Base-by-base conservation (phyloP, 92 coral and sea anemone genomes). In the Siderastrea siderea region DNA sequence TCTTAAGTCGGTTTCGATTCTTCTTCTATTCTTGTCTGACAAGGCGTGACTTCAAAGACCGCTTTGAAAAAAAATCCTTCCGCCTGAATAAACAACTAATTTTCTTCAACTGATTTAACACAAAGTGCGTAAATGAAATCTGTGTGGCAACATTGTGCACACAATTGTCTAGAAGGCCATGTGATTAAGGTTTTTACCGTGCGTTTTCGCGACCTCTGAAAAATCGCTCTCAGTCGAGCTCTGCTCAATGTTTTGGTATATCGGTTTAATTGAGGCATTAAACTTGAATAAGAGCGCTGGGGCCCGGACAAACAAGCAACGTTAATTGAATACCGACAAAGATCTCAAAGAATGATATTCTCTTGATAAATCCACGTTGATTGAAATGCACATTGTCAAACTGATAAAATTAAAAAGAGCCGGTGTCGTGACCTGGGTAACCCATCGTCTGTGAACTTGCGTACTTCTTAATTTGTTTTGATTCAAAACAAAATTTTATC, bases 41-140 rank as follows among this genome's bases (percentile, higher is more conserved):
- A 74, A 72, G 80, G 87, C 87, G 80, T 84, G 80, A 84, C 87
- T 60, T 84, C 79, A 84, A 84, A 84, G 87, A 49, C 62, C 62
- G 57, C 87, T 73, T 84, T 84, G 60, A 72, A 84, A 58, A 82
- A 74, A 78, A 70, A 14, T n/a, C 79, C 52, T 84, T 84, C 87
- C 80, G 87, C 87, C 72, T 84, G 87, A 84, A 84, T 74, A 84
- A 73, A 84, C 81, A 84, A 60, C 87, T 74, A 82, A 73, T 83
- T 71, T 83, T 83, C 79, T 83, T 49, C 57, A 44, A 82, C 53
- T 69, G 77, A 69, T 58, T 59, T 53, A 74, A 38, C 70, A 61
- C 87, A 14, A 84, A 84, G 61, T 59, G 74, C 53, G 60, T 62
- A 73, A 73, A 84, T 84, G 71, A 53, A 84, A 73, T 74, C 43